Base-by-base conservation (phyloP, 92 coral and sea anemone genomes). In the Epizoanthus rinbou region DNA sequence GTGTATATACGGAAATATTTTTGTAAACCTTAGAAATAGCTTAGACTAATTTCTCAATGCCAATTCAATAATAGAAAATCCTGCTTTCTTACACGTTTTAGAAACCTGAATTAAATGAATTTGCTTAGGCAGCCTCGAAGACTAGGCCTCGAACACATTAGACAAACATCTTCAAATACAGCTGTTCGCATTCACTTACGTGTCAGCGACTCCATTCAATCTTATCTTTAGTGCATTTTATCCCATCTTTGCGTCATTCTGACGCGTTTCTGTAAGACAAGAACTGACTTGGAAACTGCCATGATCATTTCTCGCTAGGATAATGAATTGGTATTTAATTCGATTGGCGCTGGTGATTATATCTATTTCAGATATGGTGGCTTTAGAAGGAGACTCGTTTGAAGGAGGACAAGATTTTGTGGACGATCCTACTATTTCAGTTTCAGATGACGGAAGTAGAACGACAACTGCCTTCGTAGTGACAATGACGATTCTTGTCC, bases 401-500 rank as follows among this genome's bases (percentile, higher is more conserved):
- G 65, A 78, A 6, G 71, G 64, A 23, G 58, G 25, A 3, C 70
- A 62, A 17, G 82, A 59, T 39, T 17, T 78, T 59, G 56, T 60
- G 15, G 37, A 43, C 6, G 45, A 22, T 22, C 23, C 82, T 3
- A 15, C 82, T 63, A 45, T 2, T 22, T 14, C 69, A 41, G n/a
- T 10, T 15, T 41, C 19, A 22, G 70, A 78, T 9, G 39, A 67
- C 59, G 71, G 66, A 37, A 25, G 69, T 39, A 57, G 57, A 1
- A 62, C 82, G 3, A 78, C 82, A 14, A 78, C 72, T 17, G 82
- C 82, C 22, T 78, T 78, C 28, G 59, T 78, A 15, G 56, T 78
- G 0, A 78, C 82, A 4, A 62, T 78, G 82, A 78, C 82, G 16
- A 58, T 78, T 21, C 82, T 78, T 13, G 82, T 62, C 21, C 82